These are phyloP conservation scores for Dyspetes luteomarginatus DNA, from an alignment of 2,888 invertebrate genomes.

Conservation along the genomic window DNA sequence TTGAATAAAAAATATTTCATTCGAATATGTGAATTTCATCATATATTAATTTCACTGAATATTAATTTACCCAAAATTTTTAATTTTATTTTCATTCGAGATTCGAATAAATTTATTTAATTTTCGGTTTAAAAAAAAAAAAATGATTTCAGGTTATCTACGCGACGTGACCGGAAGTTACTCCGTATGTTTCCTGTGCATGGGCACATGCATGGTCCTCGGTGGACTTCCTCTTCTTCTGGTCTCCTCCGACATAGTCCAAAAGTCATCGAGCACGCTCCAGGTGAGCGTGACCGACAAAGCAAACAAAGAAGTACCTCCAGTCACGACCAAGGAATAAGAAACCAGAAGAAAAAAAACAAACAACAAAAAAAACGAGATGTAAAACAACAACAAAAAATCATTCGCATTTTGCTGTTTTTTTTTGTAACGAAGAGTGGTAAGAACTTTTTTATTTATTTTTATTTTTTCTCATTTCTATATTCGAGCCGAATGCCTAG, in stretches of 20 bases:
- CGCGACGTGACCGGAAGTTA: constrained; percentile 90
- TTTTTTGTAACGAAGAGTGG: constrained; percentile 46
- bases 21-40: no score
- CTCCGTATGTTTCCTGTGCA: constrained; percentile 89
- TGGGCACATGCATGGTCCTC: constrained; percentile 90
- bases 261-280: constrained; percentile 72
- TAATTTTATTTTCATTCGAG: not conserved
- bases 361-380: constrained; percentile 38
- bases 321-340: constrained; percentile 52
- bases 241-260: constrained; percentile 76
- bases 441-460: constrained; percentile 9
- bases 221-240: constrained; percentile 88
- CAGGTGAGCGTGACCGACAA: constrained; percentile 61
- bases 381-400: constrained; percentile 47
- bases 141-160: constrained; percentile 85
- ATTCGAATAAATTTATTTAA: not conserved
- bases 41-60: no score
- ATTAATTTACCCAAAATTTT: not conserved
- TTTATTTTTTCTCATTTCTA: constrained; percentile 35
- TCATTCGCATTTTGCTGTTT: constrained; percentile 53
- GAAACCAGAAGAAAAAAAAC: constrained; percentile 29
- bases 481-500: constrained; percentile 9
- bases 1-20: not conserved
- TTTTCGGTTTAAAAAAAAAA: not conserved
- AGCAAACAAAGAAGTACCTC: constrained; percentile 41